Conservation (phyloP, 1,140 invertebrate species). For the Tetragnatha versicolor region DNA sequence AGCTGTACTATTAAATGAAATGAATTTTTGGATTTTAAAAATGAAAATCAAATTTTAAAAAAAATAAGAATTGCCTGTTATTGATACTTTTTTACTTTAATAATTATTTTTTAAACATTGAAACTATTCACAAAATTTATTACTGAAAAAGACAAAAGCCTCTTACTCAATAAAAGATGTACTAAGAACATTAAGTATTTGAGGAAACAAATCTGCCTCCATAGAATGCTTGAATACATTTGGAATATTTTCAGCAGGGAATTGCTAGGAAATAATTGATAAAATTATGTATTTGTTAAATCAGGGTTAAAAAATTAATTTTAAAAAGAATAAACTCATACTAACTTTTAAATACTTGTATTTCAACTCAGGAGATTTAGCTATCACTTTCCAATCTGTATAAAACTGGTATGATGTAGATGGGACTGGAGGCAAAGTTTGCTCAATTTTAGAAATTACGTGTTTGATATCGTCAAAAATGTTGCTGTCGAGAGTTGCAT, state of each 20-base stretch:
- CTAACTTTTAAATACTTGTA: conserved; percentile 62
- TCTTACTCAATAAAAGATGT: conserved; percentile 59
- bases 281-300: too few species aligned
- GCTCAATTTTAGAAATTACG: not conserved
- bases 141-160: too few species aligned
- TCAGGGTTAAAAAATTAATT: not conserved
- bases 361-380: conserved; percentile 59
- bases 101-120: too few species aligned
- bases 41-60: too few species aligned
- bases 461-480: not conserved
- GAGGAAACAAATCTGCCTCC: conserved; percentile 62
- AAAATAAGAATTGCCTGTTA: too few species aligned
- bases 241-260: conserved; percentile 40
- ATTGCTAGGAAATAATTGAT: conserved; percentile 27
- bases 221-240: conserved; percentile 62
- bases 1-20: too few species aligned
- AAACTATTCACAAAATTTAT: too few species aligned
- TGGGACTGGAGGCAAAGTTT: conserved; percentile 56
- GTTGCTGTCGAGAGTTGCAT: not conserved
- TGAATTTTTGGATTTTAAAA: too few species aligned
- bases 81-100: too few species aligned
- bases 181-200: conserved; percentile 60
- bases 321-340: not conserved
- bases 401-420: conserved; percentile 63
- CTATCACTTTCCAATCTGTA: conserved; percentile 64